Evolutionary conservation across 2,888 invertebrate species (phyloP).

Genomic region (Kuschelorhynchus macadamiae): DNA sequence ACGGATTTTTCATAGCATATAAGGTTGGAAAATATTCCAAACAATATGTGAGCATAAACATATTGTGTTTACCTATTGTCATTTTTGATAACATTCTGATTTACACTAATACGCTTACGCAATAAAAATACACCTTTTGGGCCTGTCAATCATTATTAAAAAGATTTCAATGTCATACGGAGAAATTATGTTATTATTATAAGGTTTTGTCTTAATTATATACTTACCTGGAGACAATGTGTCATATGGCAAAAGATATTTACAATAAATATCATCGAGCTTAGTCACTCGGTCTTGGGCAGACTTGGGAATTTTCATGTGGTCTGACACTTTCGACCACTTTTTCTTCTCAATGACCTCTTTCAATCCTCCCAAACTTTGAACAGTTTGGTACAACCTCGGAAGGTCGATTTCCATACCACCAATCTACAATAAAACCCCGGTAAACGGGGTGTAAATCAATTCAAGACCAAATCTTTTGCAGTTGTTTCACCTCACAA

Average conservation of each 20-base stretch:
- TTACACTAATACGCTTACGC: no score
- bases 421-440: conserved; percentile 75
- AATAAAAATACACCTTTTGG: no score
- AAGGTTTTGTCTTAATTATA: no score
- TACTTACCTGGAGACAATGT: conserved; percentile 80
- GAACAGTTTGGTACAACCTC: conserved; percentile 87
- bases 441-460: not conserved
- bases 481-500: no score
- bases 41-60: no score
- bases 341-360: conserved; percentile 90
- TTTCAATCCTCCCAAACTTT: conserved; percentile 87
- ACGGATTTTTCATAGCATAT: no score
- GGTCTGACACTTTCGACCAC: conserved; percentile 90
- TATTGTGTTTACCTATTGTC: no score
- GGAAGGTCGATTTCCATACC: conserved; percentile 93
- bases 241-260: conserved; percentile 91
- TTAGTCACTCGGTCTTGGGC: conserved; percentile 86
- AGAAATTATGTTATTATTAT: no score
- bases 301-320: conserved; percentile 87
- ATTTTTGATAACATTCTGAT: no score
- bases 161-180: no score
- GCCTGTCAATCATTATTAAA: no score
- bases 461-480: not conserved
- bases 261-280: conserved; percentile 91
- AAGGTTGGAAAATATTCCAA: no score